Conservation (phyloP, 2,888 invertebrate genomes). For the Volucella inanis region DNA sequence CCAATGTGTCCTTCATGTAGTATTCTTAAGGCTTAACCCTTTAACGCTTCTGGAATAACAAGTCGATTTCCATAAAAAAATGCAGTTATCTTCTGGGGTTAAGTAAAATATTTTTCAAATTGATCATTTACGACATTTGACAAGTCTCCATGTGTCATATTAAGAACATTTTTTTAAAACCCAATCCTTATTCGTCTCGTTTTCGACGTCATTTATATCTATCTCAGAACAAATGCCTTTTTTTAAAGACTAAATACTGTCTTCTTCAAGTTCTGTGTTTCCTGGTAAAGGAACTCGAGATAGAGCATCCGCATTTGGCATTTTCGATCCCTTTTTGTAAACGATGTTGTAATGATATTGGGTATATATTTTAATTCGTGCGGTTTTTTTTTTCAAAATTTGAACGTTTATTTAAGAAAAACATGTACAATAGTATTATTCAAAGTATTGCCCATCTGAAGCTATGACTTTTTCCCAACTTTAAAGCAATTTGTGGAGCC, state of each 20-base stretch:
- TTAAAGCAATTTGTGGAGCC: no score
- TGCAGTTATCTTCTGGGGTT: conserved; percentile 5
- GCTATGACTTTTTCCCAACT: no score
- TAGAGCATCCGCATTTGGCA: neutral
- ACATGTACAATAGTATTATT: no score
- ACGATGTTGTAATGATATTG: no score
- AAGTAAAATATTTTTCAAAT: neutral
- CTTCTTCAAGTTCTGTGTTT: no score
- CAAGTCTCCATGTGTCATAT: neutral
- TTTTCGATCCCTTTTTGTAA: no score
- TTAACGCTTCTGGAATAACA: conserved; percentile 60
- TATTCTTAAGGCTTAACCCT: conserved; percentile 48
- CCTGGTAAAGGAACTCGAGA: neutral
- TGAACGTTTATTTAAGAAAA: no score
- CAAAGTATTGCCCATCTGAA: no score
- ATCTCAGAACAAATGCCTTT: no score
- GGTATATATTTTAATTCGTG: no score
- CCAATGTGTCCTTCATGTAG: conserved; percentile 76
- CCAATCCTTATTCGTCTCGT: conserved; percentile 21
- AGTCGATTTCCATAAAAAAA: conserved; percentile 48
- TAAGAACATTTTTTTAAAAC: conserved; percentile 5
- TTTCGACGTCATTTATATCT: neutral
- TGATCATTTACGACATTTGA: neutral
- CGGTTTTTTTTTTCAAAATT: no score
- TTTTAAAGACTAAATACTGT: no score